A percentile compares a stretch with the other conserved stretches of the same genome.
phyloP scores from a whole-genome alignment of 2,113 vertebrate species.

The Rostratula benghalensis region DNA sequence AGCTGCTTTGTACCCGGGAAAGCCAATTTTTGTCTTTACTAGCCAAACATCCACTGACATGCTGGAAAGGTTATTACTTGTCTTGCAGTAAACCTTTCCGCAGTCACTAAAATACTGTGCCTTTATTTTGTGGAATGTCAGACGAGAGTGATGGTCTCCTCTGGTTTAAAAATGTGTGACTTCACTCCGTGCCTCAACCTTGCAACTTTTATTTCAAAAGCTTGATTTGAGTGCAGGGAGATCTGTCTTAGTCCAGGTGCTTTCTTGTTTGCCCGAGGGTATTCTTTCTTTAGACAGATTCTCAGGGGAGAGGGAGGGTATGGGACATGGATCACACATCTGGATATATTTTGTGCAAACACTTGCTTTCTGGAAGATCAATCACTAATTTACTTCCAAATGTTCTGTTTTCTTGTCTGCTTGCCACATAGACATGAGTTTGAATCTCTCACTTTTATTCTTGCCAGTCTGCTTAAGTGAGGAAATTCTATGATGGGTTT shows the following conservation, averaged over 20 bases:
- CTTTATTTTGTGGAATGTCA: background rate
- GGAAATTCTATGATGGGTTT: background rate
- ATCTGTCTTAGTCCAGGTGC: background rate
- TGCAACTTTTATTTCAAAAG: background rate
- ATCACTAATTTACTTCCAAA: background rate
- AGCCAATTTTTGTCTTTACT: background rate
- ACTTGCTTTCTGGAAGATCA: background rate
- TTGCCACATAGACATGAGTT: accelerated
- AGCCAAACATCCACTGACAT: background rate
- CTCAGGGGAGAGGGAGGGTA: background rate
- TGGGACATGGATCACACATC: background rate
- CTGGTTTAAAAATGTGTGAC: background rate
- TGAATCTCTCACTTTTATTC: background rate
- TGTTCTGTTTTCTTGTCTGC: background rate
- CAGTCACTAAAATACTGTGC: background rate
- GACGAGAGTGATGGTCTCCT: background rate
- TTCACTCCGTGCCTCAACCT: background rate
- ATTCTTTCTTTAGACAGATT: background rate
- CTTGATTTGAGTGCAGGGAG: background rate
- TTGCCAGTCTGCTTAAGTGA: background rate
- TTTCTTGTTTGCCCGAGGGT: background rate
- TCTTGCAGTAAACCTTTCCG: background rate
- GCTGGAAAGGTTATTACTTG: background rate
- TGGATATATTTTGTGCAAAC: background rate
- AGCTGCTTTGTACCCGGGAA: background rate